A percentile compares a stretch with the other conserved stretches of the same genome.
These are phyloP conservation scores for Trematomus loennbergii DNA, from an alignment of 2,113 vertebrate species.

Conservation along the genomic window DNA sequence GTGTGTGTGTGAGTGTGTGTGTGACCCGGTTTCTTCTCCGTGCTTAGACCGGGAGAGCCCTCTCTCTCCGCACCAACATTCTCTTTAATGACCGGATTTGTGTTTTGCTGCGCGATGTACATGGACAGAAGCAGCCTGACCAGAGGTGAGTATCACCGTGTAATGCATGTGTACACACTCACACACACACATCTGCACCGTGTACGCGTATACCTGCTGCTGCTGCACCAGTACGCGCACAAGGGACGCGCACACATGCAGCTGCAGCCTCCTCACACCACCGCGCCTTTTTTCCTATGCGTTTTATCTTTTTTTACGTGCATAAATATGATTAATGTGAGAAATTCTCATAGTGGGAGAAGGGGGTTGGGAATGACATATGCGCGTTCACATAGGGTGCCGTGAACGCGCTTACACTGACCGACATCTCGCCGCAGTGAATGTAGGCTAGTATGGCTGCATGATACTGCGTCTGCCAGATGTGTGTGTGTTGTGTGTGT, in stretches of 20 bases:
- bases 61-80: slow-evolving; percentile 74
- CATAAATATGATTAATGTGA: background rate
- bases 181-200: background rate
- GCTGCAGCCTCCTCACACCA: slow-evolving; percentile 17
- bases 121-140: slow-evolving; percentile 87
- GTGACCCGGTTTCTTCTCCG: slow-evolving; percentile 61
- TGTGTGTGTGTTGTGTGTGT: too few relatives aligned
- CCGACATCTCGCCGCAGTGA: slow-evolving; percentile 80
- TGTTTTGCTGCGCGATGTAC: slow-evolving; percentile 88
- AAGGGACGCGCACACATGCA: background rate
- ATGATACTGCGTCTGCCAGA: slow-evolving; percentile 60
- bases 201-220: background rate
- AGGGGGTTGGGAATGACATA: slow-evolving; percentile 21
- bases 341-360: background rate
- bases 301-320: background rate
- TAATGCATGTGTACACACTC: background rate
- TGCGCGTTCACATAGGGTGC: slow-evolving; percentile 15
- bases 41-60: slow-evolving; percentile 79
- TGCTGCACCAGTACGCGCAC: slow-evolving; percentile 3
- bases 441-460: slow-evolving; percentile 68
- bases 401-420: slow-evolving; percentile 69
- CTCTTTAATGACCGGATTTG: slow-evolving; percentile 87
- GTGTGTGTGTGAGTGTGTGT: slow-evolving; percentile 20
- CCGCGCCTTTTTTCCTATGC: background rate
- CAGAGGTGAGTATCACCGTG: slow-evolving; percentile 77